Base-by-base conservation (phyloP, 2,888 invertebrate genomes). In the Lysandra bellargus region DNA sequence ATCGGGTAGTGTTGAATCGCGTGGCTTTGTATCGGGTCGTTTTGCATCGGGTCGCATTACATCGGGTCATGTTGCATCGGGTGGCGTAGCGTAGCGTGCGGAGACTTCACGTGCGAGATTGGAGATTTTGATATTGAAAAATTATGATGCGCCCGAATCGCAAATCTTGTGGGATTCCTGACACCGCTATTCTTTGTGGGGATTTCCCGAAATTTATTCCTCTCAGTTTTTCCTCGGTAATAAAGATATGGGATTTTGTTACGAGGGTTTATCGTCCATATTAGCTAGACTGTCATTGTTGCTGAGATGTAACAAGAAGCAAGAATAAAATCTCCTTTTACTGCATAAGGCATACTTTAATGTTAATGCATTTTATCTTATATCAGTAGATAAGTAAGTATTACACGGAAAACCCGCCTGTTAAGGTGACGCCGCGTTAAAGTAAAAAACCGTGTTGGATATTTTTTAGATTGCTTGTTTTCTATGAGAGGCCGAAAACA, bases 91-190 rank as follows among this genome's bases (percentile, higher is more conserved):
- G n/a, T 40, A n/a, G 5, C n/a, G 44, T 44, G 57, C 73, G n/a
- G 23, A 23, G 40, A 23, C 40, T 44, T 30, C 74, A 74, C 74
- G 74, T 74, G 40, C 74, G n/a, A 74, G 74, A 74, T 74, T 74
- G 74, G 44, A 44, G 44, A 74, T 74, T 74, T 44, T 74, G 74
- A 44, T 74, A 74, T 44, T 74, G 44, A 40, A 44, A n/a, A 74
- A 74, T 74, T 44, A 44, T 44, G 44, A 30, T 44, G 74, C 74
- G 1, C 12, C 40, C 74, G 74, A 74, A 44, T 44, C n/a, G 44
- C n/a, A 44, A 12, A 74, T 69, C 33, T 69, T 69, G 33, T 33
- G 37, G 30, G 69, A 69, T 33, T 14, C 2, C 14, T 37, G 69
- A 33, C 33, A 37, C 4, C 12, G 14, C 57, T 0, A 37, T 14